Evolutionary conservation across 1,140 invertebrate species (phyloP).

Genomic region (Drosophila grimshawi): DNA sequence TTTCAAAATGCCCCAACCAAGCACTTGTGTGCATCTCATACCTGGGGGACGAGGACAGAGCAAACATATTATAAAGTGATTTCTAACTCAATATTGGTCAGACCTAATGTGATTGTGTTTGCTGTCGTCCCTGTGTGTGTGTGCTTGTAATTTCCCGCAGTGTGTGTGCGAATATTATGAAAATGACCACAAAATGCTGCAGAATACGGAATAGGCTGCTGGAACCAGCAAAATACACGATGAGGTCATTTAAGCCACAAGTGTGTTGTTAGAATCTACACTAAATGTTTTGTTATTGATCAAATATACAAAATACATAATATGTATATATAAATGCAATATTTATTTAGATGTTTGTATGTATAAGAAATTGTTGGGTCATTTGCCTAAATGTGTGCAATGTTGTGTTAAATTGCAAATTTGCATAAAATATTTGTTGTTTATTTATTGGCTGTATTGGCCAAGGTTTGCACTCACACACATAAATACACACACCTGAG

Average conservation of each 20-base stretch:
- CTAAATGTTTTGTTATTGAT: slow-evolving; percentile 60
- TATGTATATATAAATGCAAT: not conserved
- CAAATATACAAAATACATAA: slow-evolving; percentile 39
- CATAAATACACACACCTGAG: slow-evolving; percentile 13
- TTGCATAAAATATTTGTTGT: slow-evolving; percentile 81
- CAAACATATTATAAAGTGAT: slow-evolving; percentile 65
- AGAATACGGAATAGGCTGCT: slow-evolving; percentile 4
- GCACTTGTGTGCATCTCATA: slow-evolving; percentile 26
- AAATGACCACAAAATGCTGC: slow-evolving; percentile 69
- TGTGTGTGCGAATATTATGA: slow-evolving; percentile 72
- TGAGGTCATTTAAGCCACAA: slow-evolving; percentile 69
- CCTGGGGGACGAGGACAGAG: slow-evolving; percentile 40
- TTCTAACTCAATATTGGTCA: slow-evolving; percentile 61
- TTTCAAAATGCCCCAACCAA: slow-evolving; percentile 27
- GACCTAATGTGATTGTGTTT: slow-evolving; percentile 25
- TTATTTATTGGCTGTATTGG: slow-evolving; percentile 69
- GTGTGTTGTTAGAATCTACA: slow-evolving; percentile 66
- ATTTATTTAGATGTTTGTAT: not conserved
- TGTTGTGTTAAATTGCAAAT: slow-evolving; percentile 83
- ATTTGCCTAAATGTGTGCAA: slow-evolving; percentile 38
- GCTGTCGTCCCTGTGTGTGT: slow-evolving; percentile 5
- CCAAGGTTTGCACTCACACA: slow-evolving; percentile 10
- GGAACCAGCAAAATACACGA: slow-evolving; percentile 12
- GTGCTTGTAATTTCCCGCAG: slow-evolving; percentile 55
- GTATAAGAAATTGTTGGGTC: slow-evolving; percentile 21